phyloP scores from a whole-genome alignment of 2,797 vertebrate species.

The Natrix natrix region DNA sequence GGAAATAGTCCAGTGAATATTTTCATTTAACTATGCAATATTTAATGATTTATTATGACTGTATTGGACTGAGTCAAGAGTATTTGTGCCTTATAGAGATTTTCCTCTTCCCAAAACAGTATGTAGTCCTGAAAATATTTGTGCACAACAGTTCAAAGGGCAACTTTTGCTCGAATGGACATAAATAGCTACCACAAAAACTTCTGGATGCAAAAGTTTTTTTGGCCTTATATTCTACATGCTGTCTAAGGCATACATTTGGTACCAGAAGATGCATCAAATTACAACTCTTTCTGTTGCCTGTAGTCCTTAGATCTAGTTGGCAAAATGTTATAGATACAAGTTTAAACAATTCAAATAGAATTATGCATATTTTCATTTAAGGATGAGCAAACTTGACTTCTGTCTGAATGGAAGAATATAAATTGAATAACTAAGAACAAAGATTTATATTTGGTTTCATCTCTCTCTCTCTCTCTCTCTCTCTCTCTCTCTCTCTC shows the following conservation, averaged over 20 bases:
- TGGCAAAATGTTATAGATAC: not conserved
- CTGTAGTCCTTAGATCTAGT: not conserved
- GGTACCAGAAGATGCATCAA: not conserved
- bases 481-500: no score
- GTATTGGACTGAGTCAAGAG: conserved; percentile 1
- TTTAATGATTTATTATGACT: not conserved
- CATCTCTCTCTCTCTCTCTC: not conserved
- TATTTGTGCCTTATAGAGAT: not conserved
- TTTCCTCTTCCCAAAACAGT: not conserved
- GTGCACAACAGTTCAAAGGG: not conserved
- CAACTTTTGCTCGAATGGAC: not conserved
- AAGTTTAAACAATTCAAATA: not conserved
- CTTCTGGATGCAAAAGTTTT: not conserved
- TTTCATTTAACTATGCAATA: conserved; percentile 21
- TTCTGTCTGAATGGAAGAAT: not conserved
- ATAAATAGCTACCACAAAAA: not conserved
- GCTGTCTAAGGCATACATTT: not conserved
- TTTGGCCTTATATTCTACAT: not conserved
- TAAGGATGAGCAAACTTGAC: not conserved
- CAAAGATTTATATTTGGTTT: not conserved
- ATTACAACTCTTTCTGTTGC: not conserved
- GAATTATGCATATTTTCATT: not conserved
- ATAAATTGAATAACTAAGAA: not conserved
- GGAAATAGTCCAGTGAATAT: conserved; percentile 4
- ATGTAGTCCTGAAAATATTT: not conserved